Conservation (phyloP, 1,140 invertebrate species). For the Zaprionus africanus region DNA sequence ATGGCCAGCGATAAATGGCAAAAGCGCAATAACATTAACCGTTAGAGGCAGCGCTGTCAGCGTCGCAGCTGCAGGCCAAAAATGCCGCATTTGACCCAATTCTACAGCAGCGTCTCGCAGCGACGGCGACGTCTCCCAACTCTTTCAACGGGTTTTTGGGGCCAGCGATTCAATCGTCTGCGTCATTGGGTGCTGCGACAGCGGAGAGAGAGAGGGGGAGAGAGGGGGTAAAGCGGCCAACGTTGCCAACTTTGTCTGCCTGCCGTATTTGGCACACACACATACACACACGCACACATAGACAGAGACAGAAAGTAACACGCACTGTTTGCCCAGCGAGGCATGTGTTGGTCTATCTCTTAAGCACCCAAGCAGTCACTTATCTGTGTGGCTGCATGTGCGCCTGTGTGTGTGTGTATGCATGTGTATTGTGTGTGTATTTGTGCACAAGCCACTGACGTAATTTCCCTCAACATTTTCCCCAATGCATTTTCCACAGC, state of each 20-base stretch:
- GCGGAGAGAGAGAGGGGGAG: neutral
- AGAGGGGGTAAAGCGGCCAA: constrained; percentile 12
- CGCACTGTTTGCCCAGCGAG: constrained; percentile 39
- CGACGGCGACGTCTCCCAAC: constrained; percentile 34
- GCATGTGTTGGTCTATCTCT: constrained; percentile 61
- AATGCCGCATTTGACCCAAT: constrained; percentile 77
- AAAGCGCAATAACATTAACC: constrained; percentile 80
- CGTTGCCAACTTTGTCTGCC: constrained; percentile 59
- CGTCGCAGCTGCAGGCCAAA: constrained; percentile 59
- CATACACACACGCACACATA: constrained; percentile 13
- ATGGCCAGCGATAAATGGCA: constrained; percentile 76
- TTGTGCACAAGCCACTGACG: constrained; percentile 69
- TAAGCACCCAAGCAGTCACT: constrained; percentile 73
- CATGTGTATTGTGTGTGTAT: constrained; percentile 26
- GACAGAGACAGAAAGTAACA: constrained; percentile 22
- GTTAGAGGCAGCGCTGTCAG: constrained; percentile 58
- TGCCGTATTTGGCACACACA: constrained; percentile 62
- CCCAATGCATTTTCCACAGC: constrained; percentile 66
- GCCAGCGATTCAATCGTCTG: constrained; percentile 66
- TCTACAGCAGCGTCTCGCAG: constrained; percentile 28
- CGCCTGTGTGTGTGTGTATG: constrained; percentile 1
- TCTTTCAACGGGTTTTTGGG: constrained; percentile 61
- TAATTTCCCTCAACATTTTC: constrained; percentile 69
- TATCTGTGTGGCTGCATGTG: constrained; percentile 37
- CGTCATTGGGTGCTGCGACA: constrained; percentile 43